These are phyloP conservation scores for Musca domestica DNA, from an alignment of 1,140 invertebrate genomes.

Conservation along the genomic window DNA sequence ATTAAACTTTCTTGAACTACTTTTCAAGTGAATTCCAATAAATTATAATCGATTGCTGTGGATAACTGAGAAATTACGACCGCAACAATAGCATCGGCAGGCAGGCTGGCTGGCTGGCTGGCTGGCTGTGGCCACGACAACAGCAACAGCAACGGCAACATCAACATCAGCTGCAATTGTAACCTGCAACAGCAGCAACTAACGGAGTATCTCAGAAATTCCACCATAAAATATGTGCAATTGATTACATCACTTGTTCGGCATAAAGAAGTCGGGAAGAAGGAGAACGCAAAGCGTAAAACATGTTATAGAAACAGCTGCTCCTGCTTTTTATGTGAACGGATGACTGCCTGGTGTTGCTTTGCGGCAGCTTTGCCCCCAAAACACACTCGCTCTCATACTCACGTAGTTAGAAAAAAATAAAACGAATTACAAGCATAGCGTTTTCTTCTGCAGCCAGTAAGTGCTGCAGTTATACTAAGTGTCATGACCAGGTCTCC, in stretches of 20 bases:
- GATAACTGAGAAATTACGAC: conserved; percentile 11
- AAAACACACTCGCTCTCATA: too few species aligned
- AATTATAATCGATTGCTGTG: conserved; percentile 19
- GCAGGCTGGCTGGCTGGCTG: too few species aligned
- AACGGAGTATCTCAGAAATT: conserved; percentile 19
- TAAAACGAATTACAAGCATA: too few species aligned
- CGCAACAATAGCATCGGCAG: not conserved
- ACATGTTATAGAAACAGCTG: conserved; percentile 20
- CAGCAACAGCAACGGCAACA: not conserved
- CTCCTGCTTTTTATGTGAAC: not conserved
- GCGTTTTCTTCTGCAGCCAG: too few species aligned
- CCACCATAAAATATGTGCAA: conserved; percentile 19
- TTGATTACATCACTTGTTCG: conserved; percentile 15
- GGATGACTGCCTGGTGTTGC: too few species aligned
- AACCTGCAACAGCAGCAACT: conserved; percentile 7
- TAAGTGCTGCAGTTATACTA: too few species aligned
- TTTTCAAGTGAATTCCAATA: conserved; percentile 18
- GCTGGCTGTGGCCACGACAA: not conserved
- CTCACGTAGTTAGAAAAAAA: too few species aligned
- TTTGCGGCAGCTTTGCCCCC: too few species aligned
- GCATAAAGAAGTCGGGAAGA: not conserved
- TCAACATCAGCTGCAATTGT: not conserved
- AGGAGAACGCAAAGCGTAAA: conserved; percentile 1
- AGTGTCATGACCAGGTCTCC: too few species aligned
- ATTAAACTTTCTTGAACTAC: conserved; percentile 22